Evolutionary conservation across 1,140 invertebrate genomes (phyloP), one percentile per base, ranked within the genome.

Genomic region (Pachyrhynchus sulphureomaculatus): DNA sequence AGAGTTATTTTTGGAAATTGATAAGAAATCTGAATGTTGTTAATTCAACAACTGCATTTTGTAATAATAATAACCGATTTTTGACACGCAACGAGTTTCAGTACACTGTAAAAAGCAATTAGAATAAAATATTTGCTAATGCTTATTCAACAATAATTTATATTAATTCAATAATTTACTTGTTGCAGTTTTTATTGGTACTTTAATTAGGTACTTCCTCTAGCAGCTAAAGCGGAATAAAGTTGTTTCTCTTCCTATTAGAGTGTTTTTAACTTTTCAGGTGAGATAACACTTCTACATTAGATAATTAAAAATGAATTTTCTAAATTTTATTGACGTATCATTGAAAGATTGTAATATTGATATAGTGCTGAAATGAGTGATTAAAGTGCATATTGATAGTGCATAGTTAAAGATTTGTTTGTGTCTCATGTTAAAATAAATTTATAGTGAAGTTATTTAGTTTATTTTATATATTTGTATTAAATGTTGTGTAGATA

Each of bases 61-160:
- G 41, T 20, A 44, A 44, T 44, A 44, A 15, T 44, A 20, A 44
- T 20, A 44, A n/a, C n/a, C n/a, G n/a, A n/a, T n/a, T n/a, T n/a
- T n/a, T 29, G 12, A 29, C 26, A 29, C 41, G 41, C 34, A 55
- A 55, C 42, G 17, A 18, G 13, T 55, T 55, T 42, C 52, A 55
- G 37, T 26, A 37, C 20, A 21, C 18, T 49, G 41, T 49, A 42
- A 33, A 39, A 48, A 49, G n/a, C 29, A 39, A 39, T 49, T 49
- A 34, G 10, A 18, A 39, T 17, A 39, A 39, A 47, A 17, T 15
- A 49, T 49, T n/a, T 32, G 29, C 34, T 45, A 59, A 36, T 51
- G 56, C 33, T 59, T 59, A 49, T 59, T 59, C 56, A 32, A 59
- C 56, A 59, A 24, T 44, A n/a, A n/a, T n/a, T n/a, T n/a, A n/a